These are phyloP conservation scores for Morus bassanus DNA, from an alignment of 2,797 vertebrate species.

Conservation along the genomic window DNA sequence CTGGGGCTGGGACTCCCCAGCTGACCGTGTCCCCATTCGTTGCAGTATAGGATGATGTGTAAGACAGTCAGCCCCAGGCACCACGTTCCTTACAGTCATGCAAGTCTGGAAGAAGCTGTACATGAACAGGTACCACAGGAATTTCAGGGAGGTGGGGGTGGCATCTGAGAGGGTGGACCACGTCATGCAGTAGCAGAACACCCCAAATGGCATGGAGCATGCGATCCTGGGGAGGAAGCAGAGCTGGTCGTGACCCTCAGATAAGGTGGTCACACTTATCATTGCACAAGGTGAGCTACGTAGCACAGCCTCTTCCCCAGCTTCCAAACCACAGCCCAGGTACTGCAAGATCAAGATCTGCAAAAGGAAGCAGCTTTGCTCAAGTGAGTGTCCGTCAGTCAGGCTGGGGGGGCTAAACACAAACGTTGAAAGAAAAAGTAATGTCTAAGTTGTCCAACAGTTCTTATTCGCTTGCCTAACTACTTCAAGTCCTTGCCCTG, in stretches of 20 bases:
- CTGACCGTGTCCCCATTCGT: accelerated
- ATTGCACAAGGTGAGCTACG: neutral
- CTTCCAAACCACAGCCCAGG: neutral
- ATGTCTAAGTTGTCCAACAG: neutral
- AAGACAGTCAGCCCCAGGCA: neutral
- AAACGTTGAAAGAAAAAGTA: neutral
- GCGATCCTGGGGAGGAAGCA: constrained; percentile 63
- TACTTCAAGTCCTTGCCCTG: neutral
- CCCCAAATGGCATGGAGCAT: constrained; percentile 70
- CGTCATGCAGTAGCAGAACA: constrained; percentile 74
- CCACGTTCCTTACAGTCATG: constrained; percentile 74
- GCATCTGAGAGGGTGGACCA: constrained; percentile 71
- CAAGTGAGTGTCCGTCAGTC: neutral
- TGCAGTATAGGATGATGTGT: neutral
- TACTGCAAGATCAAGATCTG: neutral
- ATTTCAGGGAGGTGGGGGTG: constrained; percentile 44
- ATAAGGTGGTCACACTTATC: neutral
- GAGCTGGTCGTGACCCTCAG: neutral
- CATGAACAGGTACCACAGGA: constrained; percentile 75
- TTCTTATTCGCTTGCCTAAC: neutral
- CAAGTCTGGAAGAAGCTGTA: constrained; percentile 80
- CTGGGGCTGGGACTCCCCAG: neutral
- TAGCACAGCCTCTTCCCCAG: neutral
- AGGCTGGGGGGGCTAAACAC: neutral
- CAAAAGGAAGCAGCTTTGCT: neutral